Base-by-base conservation (phyloP, 2,888 invertebrate species). In the Napeogenes inachia region DNA sequence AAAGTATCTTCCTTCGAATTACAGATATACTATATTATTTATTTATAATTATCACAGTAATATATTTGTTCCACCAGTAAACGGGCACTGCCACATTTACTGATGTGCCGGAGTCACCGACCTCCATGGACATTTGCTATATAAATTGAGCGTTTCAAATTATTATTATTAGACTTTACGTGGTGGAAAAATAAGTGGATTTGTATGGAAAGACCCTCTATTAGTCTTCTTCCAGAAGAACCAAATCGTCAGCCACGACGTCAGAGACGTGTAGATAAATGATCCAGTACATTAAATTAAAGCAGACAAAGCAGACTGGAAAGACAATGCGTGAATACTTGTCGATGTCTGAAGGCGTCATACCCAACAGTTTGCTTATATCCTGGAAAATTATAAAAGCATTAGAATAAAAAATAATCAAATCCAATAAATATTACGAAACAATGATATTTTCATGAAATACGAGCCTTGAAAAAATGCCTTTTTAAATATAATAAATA, bases 261-360 rank as follows among this genome's bases (percentile, higher is more conserved):
- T 98, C 97, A 83, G 97, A 97, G 86, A 98, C 97, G 93, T 98
- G 97, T 77, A 98, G 93, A 87, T 98, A 98, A 82, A 98, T 97
- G 89, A 98, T 97, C 98, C 98, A 98, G 92, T 98, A 98, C 97
- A 98, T 97, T 75, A 98, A 94, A 91, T 99, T 99, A 93, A 99
- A 99, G 91, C 98, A 96, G 72, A 99, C 96, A 93, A 99, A 99
- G 92, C 98, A 97, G 78, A 98, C 97, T 61, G 99, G 99, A 89
- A 99, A 99, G 79, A 98, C 95, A 89, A 99, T 97, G 81, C 99
- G 95, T 68, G 99, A 98, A 88, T 99, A 99, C 92, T 99, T 99
- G 94, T 99, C 99, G 89, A 99, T 99, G 91, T 98, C 98, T 84
- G 98, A 98, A 65, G 98, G 98, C 77, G 97, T 97, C 86, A 97